A percentile compares a stretch with the other conserved stretches of the same genome.
phyloP scores from a whole-genome alignment of 1,140 invertebrate species.

The Drosophila tsacasi region DNA sequence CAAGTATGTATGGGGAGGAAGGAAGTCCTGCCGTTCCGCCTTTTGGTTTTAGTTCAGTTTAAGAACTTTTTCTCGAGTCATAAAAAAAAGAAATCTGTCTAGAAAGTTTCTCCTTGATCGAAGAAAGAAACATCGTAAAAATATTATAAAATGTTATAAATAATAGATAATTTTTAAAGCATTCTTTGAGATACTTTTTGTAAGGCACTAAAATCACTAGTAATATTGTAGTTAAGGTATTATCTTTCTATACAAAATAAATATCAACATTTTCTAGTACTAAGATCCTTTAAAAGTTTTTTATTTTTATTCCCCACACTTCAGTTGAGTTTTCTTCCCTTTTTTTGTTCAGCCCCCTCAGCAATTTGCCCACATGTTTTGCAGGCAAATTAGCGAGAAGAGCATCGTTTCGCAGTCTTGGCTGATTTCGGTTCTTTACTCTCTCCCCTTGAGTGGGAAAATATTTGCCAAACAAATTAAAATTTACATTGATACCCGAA shows the following conservation, averaged over 20 bases:
- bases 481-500: slow-evolving; percentile 79
- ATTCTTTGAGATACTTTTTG: background rate
- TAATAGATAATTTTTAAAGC: background rate
- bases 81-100: slow-evolving; percentile 16
- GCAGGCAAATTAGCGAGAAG: slow-evolving; percentile 39
- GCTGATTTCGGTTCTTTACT: slow-evolving; percentile 5
- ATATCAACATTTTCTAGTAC: background rate
- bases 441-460: slow-evolving; percentile 34
- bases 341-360: slow-evolving; percentile 2
- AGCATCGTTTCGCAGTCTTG: slow-evolving; percentile 15
- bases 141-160: background rate
- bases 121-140: background rate
- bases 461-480: slow-evolving; percentile 82
- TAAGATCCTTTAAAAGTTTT: background rate
- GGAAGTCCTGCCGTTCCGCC: slow-evolving; percentile 36
- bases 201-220: background rate
- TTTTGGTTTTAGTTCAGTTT: slow-evolving; percentile 41
- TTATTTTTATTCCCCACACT: background rate
- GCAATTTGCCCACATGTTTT: slow-evolving; percentile 36
- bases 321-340: slow-evolving; percentile 12
- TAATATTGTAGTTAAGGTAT: background rate
- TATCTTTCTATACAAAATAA: background rate
- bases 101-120: slow-evolving; percentile 4
- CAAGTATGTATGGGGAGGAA: slow-evolving; percentile 8
- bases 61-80: slow-evolving; percentile 29